Evolutionary conservation across 2,113 vertebrate species (phyloP), one percentile per base, ranked within the genome.

Genomic region (Tachycineta bicolor): DNA sequence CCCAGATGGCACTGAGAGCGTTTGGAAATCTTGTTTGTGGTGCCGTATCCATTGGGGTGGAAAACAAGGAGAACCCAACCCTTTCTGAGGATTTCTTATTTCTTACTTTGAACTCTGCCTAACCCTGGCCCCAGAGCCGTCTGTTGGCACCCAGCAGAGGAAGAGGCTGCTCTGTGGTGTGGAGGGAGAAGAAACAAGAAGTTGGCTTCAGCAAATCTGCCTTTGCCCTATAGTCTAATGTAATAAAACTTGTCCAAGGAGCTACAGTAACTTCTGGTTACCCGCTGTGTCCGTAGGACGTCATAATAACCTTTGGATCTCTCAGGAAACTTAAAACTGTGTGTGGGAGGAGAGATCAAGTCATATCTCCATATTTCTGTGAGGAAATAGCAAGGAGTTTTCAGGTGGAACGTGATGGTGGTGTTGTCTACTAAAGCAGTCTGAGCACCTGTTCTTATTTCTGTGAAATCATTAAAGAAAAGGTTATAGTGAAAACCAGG

Each of bases 1-100:
- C 56, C 47, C 2, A 0, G 28, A 9, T 6, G 4, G 25, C 49
- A 9, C 50, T 21, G 52, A 34, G 58, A 4, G 0, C 1, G 0
- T 73, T 56, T 65, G 65, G 39, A 62, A 58, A 18, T 41, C n/a
- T 41, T 5, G 0, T 49, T 84, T 41, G 55, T 63, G 43, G 8
- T 67, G 69, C 56, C 0, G 0, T 31, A 28, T 24, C 33, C 29
- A 0, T 13, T 26, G 33, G 37, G 46, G 20, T 28, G 14, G 60
- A 6, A 26, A 33, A 43, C 9, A n/a, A 37, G 55, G 50, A 62
- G 81, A 74, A n/a, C 28, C 31, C 43, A 44, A 1, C 14, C 52
- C 43, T 84, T 75, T 39, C 47, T 39, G 39, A 58, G 83, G 62
- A 71, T 20, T 25, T 87, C 33, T 26, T 10, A 5, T 17, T 70